Base-by-base conservation (phyloP, 2,888 invertebrate species). In the Gastracanthus pulcherrimus region DNA sequence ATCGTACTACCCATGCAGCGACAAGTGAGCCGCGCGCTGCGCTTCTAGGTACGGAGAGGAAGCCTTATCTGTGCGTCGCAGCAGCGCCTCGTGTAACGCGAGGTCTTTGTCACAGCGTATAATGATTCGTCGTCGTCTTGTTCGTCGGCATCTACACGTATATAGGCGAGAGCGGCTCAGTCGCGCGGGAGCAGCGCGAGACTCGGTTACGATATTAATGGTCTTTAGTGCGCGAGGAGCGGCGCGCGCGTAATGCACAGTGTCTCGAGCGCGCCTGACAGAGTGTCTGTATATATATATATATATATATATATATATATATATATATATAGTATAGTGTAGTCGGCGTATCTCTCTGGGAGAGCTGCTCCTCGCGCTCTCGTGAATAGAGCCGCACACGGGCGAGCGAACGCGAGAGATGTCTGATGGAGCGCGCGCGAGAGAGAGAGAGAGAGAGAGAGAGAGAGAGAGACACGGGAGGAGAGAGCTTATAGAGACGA, bases 171-270 rank as follows among this genome's bases (percentile, higher is more conserved):
- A 41, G 41, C 9, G 41, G 41, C 41, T 41, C 41, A 6, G 16
- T 60, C 13, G 6, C 58, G 9, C 58, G 26, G 29, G 13, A 48
- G 19, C 55, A 48, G 55, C 55, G 11, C 26, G 55, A 23, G 55
- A 55, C 55, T 55, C 26, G 55, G 26, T 55, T 55, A 55, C 23
- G 41, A 45, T 67, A 45, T 67, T 67, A 67, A 67, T 67, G 67
- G 29, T 45, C 67, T 41, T 67, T 45, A 45, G 67, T 67, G 67
- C 41, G 7, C n/a, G n/a, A n/a, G 55, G 23, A 23, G 55, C 55
- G 19, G 34, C 62, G 3, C 62, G 7, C 9, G n/a, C 19, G 34
- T 62, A 19, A 19, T n/a, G 62, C 34, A 34, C 9, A 31, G 34
- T 31, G 16, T 16, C 16, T 26, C 11, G 34, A 9, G n/a, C 11